Percentiles rank a stretch among this genome's conserved stretches.
Evolutionary conservation across 2,797 vertebrate genomes (phyloP).

Genomic region (Hyperoplus lanceolatus): DNA sequence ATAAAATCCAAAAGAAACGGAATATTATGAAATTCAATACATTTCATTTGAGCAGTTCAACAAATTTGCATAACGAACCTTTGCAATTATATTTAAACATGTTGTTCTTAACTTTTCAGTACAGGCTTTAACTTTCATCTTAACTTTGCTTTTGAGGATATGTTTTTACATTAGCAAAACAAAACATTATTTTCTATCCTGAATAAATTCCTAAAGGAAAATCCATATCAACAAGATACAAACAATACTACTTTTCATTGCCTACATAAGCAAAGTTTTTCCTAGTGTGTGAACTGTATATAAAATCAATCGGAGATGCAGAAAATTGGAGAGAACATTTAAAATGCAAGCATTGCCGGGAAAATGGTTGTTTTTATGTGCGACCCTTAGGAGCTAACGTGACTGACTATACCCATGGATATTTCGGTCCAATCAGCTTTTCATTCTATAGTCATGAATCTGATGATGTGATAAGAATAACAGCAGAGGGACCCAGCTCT

Average conservation of each 20-base stretch:
- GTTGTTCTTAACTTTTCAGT: constrained; percentile 12
- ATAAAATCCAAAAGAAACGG: neutral
- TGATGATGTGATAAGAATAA: constrained; percentile 57
- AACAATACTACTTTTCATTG: neutral
- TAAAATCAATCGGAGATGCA: constrained; percentile 35
- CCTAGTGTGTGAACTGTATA: constrained; percentile 3
- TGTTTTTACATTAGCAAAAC: neutral
- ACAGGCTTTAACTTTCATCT: neutral
- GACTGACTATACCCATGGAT: constrained; percentile 71
- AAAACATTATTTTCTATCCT: constrained; percentile 6
- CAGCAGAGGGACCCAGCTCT: constrained; percentile 52
- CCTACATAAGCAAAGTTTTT: constrained; percentile 5
- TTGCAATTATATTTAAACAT: constrained; percentile 2
- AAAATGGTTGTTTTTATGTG: constrained; percentile 33
- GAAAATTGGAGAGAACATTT: constrained; percentile 38
- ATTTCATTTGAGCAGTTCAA: neutral
- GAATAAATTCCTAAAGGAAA: constrained; percentile 9
- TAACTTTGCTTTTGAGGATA: neutral
- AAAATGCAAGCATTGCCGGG: constrained; percentile 33
- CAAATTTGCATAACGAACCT: neutral
- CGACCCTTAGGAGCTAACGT: constrained; percentile 71
- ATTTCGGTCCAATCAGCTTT: constrained; percentile 72
- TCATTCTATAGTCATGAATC: constrained; percentile 70
- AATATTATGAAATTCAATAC: neutral
- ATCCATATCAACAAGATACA: neutral